Conservation (phyloP, 2,797 vertebrate species). For the Sciaenops ocellatus region DNA sequence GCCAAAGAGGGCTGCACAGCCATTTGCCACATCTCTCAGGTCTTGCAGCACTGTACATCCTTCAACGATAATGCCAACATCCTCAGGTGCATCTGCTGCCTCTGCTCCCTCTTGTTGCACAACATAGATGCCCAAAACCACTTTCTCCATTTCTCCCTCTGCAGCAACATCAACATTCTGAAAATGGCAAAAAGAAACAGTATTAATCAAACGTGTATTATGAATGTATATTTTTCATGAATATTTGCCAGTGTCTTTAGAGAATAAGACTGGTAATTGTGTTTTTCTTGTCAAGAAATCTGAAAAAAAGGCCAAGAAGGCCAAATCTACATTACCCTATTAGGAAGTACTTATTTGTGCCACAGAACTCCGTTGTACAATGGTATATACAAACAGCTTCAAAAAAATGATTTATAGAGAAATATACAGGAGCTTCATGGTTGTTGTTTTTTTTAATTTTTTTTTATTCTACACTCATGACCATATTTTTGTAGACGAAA, state of each 20-base stretch:
- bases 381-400: neutral
- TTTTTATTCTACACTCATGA: too few species aligned
- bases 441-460: too few species aligned
- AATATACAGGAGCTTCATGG: too few species aligned
- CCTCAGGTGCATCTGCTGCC: neutral
- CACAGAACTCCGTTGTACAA: slow-evolving; percentile 2
- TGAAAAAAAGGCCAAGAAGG: too few species aligned
- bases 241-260: neutral
- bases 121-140: slow-evolving; percentile 3
- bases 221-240: slow-evolving; percentile 4
- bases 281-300: neutral
- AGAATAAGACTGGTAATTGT: slow-evolving; percentile 9
- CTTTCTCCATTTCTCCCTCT: slow-evolving; percentile 3
- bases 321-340: slow-evolving; percentile 5
- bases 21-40: slow-evolving; percentile 1
- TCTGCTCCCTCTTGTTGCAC: neutral
- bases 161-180: slow-evolving; percentile 5
- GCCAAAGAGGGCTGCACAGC: neutral
- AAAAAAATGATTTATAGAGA: too few species aligned
- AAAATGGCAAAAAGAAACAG: slow-evolving; percentile 21
- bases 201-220: neutral
- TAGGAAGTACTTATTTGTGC: slow-evolving; percentile 8
- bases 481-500: too few species aligned
- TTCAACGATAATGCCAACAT: neutral
- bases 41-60: neutral